These are phyloP conservation scores for Apamea sordens DNA, from an alignment of 2,888 invertebrate species.

Conservation along the genomic window DNA sequence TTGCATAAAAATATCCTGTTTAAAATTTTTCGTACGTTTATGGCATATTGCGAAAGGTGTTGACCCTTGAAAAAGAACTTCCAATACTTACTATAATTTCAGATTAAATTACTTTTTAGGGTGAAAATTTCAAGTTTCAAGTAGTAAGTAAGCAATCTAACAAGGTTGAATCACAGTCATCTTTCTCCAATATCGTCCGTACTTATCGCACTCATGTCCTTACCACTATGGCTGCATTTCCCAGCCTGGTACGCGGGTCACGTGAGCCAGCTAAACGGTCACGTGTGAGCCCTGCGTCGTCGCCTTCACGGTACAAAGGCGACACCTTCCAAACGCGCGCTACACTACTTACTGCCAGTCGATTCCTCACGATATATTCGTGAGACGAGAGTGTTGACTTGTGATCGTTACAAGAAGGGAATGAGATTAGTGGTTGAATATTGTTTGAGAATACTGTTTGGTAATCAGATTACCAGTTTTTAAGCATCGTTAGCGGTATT, in stretches of 20 bases:
- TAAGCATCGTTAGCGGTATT: background rate
- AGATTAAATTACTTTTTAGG: background rate
- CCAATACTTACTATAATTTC: background rate
- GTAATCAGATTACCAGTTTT: background rate
- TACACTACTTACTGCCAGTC: slow-evolving; percentile 50
- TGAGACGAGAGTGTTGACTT: background rate
- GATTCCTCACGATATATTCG: slow-evolving; percentile 47
- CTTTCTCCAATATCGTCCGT: background rate
- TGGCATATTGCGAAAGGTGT: no score
- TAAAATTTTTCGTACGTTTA: background rate
- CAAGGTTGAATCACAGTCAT: background rate
- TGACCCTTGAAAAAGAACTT: background rate
- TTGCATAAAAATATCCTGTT: background rate
- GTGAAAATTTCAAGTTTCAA: background rate
- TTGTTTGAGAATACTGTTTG: background rate
- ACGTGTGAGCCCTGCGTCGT: slow-evolving; percentile 65
- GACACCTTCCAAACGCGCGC: slow-evolving; percentile 57
- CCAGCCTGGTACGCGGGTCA: slow-evolving; percentile 50
- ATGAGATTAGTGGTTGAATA: background rate
- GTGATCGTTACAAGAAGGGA: background rate
- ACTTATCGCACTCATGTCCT: background rate
- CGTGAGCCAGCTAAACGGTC: slow-evolving; percentile 70
- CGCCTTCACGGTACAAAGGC: slow-evolving; percentile 35
- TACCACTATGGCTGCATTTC: slow-evolving; percentile 5
- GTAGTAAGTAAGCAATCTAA: background rate